Conservation (phyloP, 2,797 vertebrate genomes). For the Sardinella longiceps region DNA sequence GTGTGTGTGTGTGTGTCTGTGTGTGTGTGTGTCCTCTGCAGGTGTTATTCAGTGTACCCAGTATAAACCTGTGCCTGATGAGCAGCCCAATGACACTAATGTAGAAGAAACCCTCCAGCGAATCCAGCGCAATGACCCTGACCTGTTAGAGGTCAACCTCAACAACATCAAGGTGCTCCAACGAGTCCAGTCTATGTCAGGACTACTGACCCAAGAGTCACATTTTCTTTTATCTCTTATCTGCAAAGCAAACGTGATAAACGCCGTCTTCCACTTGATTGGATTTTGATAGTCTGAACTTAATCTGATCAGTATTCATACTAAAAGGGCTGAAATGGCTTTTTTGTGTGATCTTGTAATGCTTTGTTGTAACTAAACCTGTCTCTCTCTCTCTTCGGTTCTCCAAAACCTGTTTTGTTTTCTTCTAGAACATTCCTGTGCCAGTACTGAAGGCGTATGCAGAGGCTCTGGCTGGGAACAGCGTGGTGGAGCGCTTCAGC, state of each 20-base stretch:
- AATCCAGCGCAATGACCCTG: conserved; percentile 88
- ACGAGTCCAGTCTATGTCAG: not conserved
- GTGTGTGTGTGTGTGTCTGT: not conserved
- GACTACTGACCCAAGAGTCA: not conserved
- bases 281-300: not conserved
- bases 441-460: conserved; percentile 90
- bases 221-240: too few relatives aligned
- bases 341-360: too few relatives aligned
- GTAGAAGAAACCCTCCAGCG: conserved; percentile 89
- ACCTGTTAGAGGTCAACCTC: conserved; percentile 94
- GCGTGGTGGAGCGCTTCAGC: conserved; percentile 89
- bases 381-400: not conserved
- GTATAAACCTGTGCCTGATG: conserved; percentile 94
- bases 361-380: too few relatives aligned
- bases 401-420: conserved; percentile 10
- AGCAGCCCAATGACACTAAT: conserved; percentile 92
- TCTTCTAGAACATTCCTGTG: conserved; percentile 89
- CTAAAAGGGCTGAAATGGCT: too few relatives aligned
- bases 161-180: conserved; percentile 91
- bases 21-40: conserved; percentile 50
- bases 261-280: not conserved
- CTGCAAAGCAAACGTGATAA: too few relatives aligned
- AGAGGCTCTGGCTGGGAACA: conserved; percentile 87
- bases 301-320: too few relatives aligned
- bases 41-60: conserved; percentile 93